Conservation (phyloP, 1,140 invertebrate species). For the Neodiprion lecontei region DNA sequence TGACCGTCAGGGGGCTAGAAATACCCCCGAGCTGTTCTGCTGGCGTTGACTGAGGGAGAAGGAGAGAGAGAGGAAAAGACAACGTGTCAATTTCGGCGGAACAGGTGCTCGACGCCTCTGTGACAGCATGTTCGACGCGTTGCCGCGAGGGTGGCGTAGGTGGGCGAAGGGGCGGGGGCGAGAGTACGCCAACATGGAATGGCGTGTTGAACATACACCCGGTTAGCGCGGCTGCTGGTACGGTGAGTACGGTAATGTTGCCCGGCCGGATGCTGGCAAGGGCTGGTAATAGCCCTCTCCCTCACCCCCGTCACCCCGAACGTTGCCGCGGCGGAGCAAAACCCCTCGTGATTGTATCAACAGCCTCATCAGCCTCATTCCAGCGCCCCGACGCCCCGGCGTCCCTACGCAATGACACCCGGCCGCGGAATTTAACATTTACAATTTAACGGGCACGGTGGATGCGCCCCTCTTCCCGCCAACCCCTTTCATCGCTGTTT, state of each 20-base stretch:
- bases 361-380: conserved; percentile 54
- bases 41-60: conserved; percentile 18
- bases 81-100: conserved; percentile 52
- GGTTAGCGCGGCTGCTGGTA: conserved; percentile 35
- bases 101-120: conserved; percentile 47
- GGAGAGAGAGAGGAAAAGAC: conserved; percentile 32
- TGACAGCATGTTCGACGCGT: conserved; percentile 52
- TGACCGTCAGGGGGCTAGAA: no score
- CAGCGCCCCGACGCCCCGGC: neutral
- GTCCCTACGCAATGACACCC: neutral
- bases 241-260: conserved; percentile 39
- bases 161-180: conserved; percentile 8
- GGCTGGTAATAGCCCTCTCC: conserved; percentile 49
- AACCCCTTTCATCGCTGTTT: no score
- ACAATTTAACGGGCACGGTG: neutral
- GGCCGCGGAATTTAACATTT: conserved; percentile 1
- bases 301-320: neutral
- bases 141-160: conserved; percentile 4
- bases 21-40: no score
- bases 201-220: conserved; percentile 53
- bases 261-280: conserved; percentile 52
- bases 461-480: neutral
- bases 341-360: conserved; percentile 51
- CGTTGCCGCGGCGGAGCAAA: neutral
- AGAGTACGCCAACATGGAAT: conserved; percentile 45